Conservation (phyloP, 1,140 invertebrate genomes). For the Elymnias hypermnestra region DNA sequence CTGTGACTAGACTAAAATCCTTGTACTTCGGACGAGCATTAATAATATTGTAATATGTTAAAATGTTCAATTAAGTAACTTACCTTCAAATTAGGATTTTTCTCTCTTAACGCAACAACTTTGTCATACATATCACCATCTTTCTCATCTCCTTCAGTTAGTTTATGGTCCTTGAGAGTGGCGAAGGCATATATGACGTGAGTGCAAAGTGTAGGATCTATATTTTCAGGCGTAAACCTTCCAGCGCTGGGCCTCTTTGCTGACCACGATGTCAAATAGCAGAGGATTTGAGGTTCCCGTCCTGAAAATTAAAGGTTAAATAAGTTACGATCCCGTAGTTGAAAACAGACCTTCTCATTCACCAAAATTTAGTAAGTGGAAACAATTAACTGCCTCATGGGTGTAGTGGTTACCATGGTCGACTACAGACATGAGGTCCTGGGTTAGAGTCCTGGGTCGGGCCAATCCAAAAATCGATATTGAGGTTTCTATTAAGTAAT, state of each 20-base stretch:
- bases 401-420: too few relatives aligned
- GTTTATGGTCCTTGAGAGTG: constrained; percentile 88
- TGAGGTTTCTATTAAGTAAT: too few relatives aligned
- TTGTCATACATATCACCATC: constrained; percentile 90
- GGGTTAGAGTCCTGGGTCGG: too few relatives aligned
- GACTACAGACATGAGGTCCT: too few relatives aligned
- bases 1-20: too few relatives aligned
- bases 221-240: constrained; percentile 91
- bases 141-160: constrained; percentile 86
- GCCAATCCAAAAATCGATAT: too few relatives aligned
- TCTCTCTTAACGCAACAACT: constrained; percentile 88
- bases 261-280: constrained; percentile 97
- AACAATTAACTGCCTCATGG: too few relatives aligned
- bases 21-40: too few relatives aligned
- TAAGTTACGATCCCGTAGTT: neutral
- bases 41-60: too few relatives aligned
- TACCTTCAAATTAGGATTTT: constrained; percentile 93
- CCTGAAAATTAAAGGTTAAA: constrained; percentile 67
- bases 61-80: constrained; percentile 1
- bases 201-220: constrained; percentile 92
- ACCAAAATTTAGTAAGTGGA: too few relatives aligned
- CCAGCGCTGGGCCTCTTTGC: constrained; percentile 90
- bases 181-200: constrained; percentile 96
- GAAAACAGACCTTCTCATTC: neutral
- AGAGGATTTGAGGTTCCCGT: constrained; percentile 89